Evolutionary conservation across 92 coral and sea anemone genomes (phyloP).

Genomic region (Hydrozoanthus gracilis): DNA sequence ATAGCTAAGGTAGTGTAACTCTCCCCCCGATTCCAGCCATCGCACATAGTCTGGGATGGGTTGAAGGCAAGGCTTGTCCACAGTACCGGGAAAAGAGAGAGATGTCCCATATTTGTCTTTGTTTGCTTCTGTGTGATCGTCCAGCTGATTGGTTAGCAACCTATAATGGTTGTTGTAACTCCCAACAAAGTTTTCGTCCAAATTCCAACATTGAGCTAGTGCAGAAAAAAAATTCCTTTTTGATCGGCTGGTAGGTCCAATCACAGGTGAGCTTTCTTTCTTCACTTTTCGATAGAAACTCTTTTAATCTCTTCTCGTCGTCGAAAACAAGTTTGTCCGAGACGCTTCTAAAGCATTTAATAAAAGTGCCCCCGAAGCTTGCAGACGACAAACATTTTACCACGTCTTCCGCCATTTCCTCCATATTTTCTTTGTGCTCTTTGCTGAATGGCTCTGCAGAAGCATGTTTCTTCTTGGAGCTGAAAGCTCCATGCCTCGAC

Average conservation of each 20-base stretch:
- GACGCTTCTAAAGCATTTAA: conserved; percentile 47
- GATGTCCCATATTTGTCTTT: conserved; percentile 26
- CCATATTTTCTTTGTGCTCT: conserved; percentile 1
- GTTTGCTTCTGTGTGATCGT: conserved; percentile 37
- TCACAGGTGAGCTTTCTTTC: no score
- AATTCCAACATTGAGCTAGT: conserved; percentile 55
- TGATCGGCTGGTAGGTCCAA: no score
- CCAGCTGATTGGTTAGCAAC: conserved; percentile 42
- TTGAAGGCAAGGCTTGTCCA: conserved; percentile 53
- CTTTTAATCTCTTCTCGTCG: no score
- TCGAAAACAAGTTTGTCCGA: conserved; percentile 51
- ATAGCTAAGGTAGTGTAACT: conserved; percentile 45
- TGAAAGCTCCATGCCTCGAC: conserved; percentile 60
- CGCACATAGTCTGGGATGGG: conserved; percentile 61
- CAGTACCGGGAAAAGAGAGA: no score
- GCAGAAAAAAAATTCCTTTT: conserved; percentile 29
- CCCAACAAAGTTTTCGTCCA: conserved; percentile 46
- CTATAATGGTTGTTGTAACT: no score
- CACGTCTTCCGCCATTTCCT: conserved; percentile 56
- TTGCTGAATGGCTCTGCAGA: background rate
- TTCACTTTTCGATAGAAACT: no score
- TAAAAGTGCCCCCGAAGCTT: no score
- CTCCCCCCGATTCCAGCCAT: conserved; percentile 48
- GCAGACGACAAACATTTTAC: no score
- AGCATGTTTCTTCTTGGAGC: conserved; percentile 42